Base-by-base conservation (phyloP, 2,113 vertebrate genomes). In the Megaleporinus macrocephalus region DNA sequence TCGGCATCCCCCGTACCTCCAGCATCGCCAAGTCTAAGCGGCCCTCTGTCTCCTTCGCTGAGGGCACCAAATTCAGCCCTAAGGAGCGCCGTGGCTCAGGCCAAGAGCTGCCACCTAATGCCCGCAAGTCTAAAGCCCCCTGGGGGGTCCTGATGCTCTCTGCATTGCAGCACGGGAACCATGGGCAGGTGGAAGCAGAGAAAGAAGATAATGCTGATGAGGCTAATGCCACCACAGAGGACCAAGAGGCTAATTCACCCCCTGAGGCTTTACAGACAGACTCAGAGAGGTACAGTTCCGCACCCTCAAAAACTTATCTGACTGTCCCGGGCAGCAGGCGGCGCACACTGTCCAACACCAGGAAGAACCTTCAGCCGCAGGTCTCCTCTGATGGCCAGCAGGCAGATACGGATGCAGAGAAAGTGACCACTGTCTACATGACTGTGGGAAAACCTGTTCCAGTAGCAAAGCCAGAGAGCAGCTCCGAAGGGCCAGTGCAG, bases 1-100 rank as follows among this genome's bases (percentile, higher is more conserved):
- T 98, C 0, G 89, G 92, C 89, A 99, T 99, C 87, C 98, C 98
- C 0, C 96, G 97, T 47, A 99, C 98, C 15, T 99, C 98, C 93
- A 99, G 98, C 93, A 94, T 96, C 0, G 97, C 96, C 70, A 96
- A 97, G 86, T 91, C 96, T 88, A 98, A 98, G 90, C 89, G 97
- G 0, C 98, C 98, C 0, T 98, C 98, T 0, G 97, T 99, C 65
- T 99, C 97, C 44, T 99, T 99, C 16, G 97, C 98, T 0, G 97
- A 99, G 88, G 98, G 97, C 15, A 99, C 98, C 0, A 97, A 96
- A 82, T 99, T 99, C 63, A 92, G 88, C 33, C 87, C 94, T 0
- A 96, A 95, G 80, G 93, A 93, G 75, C 79, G 88, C 26, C 89
- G 88, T 9, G 92, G 94, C 71, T 95, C 95, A 0, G 86, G 84